Conservation (phyloP, 2,113 vertebrate species). For the Cinclus mexicanus region DNA sequence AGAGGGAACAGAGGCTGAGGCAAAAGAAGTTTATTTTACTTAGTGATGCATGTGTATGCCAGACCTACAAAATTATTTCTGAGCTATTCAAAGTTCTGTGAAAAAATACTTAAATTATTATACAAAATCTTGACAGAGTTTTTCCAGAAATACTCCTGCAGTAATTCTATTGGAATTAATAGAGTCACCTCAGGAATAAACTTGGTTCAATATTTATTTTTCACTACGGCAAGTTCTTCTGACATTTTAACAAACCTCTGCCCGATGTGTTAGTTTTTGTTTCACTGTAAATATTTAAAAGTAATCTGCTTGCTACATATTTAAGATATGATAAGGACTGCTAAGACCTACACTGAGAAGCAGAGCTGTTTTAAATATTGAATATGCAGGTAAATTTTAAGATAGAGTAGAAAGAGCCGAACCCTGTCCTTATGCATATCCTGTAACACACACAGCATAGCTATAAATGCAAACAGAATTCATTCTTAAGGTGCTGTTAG, state of each 20-base stretch:
- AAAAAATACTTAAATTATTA: not conserved
- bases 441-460: not conserved
- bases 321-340: conserved; percentile 60
- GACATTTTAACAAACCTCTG: conserved; percentile 53
- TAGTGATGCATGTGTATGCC: not conserved
- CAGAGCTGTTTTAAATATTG: conserved; percentile 41
- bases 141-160: not conserved
- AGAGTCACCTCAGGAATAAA: conserved; percentile 26
- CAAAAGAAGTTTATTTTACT: not conserved
- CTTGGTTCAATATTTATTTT: conserved; percentile 49
- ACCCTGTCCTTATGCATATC: not conserved
- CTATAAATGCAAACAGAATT: not conserved
- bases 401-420: not conserved
- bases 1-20: not conserved
- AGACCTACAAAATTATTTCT: not conserved
- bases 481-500: not conserved
- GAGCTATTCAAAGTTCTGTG: not conserved
- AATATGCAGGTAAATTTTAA: conserved; percentile 25
- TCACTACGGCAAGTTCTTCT: not conserved
- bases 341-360: conserved; percentile 23
- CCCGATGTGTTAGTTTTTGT: conserved; percentile 49
- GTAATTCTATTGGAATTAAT: conserved; percentile 21
- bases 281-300: conserved; percentile 70
- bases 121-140: not conserved
- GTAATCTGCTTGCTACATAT: conserved; percentile 62